phyloP scores from a whole-genome alignment of 2,888 invertebrate genomes.

The Anagyrus pseudococci region DNA sequence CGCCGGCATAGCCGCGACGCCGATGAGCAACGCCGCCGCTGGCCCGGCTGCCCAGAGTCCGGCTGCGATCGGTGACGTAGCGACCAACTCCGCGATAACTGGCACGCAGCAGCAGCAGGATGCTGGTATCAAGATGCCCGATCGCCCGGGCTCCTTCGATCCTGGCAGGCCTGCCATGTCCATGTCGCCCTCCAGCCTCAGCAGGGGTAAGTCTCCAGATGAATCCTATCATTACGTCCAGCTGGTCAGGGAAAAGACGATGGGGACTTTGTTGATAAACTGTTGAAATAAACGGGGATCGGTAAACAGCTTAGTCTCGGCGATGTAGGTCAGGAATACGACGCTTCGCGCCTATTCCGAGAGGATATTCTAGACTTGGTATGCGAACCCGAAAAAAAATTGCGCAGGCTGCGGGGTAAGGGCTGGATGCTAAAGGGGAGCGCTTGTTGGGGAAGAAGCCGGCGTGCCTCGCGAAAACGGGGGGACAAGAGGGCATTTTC shows the following conservation, averaged over 20 bases:
- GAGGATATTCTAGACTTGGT: too few relatives aligned
- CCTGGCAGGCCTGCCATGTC: constrained; percentile 60
- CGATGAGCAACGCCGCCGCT: constrained; percentile 39
- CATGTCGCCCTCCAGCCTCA: constrained; percentile 77
- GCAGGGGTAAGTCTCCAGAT: constrained; percentile 72
- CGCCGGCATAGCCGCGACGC: constrained; percentile 22
- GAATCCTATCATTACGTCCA: background rate
- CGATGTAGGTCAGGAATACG: constrained; percentile 26
- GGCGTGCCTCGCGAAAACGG: constrained; percentile 48
- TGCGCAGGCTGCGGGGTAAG: too few relatives aligned
- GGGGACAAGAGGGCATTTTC: constrained; percentile 57
- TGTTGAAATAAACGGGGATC: background rate
- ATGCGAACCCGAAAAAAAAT: too few relatives aligned
- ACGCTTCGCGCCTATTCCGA: background rate
- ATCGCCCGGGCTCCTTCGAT: constrained; percentile 52
- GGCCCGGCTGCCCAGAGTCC: constrained; percentile 30
- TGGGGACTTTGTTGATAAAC: background rate
- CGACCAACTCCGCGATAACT: constrained; percentile 45
- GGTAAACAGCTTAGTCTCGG: background rate
- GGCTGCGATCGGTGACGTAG: constrained; percentile 44
- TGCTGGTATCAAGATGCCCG: constrained; percentile 52
- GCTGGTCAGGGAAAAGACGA: background rate
- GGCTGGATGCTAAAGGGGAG: too few relatives aligned
- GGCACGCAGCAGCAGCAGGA: constrained; percentile 47
- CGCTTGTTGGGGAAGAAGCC: background rate